Evolutionary conservation across 2,113 vertebrate genomes (phyloP), one percentile per base, ranked within the genome.

Genomic region (Chloropsis hardwickii): DNA sequence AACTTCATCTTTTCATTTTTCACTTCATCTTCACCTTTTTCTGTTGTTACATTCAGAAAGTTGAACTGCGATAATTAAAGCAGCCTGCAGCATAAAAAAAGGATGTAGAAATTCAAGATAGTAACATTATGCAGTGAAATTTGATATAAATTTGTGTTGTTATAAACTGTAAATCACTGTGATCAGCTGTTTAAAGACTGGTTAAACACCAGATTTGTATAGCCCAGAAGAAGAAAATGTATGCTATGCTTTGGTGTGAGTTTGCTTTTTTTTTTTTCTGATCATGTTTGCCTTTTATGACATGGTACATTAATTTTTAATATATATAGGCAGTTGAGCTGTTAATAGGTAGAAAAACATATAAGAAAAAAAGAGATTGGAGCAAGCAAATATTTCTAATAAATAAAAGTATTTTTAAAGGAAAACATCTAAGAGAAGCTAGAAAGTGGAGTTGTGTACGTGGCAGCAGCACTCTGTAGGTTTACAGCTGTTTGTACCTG

Each of bases 41-140:
- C 86, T 86, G 3, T 60, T 94, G 54, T 94, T 71, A 29, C 40
- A 86, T 95, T 97, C 67, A 92, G 96, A 97, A 74, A 94, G 51
- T 69, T 81, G 65, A 81, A 77, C 65, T 40, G 14, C 48, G 74
- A 35, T 86, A 90, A 93, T 91, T 89, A 88, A 92, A 94, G 50
- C 71, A 89, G 48, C n/a, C 56, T 89, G 57, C 35, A 78, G 65
- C 64, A 29, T 80, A 82, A 95, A 90, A 81, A 48, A 40, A 90
- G 81, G 79, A 86, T 86, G 81, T 74, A 88, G 74, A 88, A 95
- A 93, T 88, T 76, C 40, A 88, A 90, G 73, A 56, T 40, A 71
- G 57, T 89, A 23, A 53, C 61, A 74, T 92, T 93, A 94, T 91
- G 78, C 61, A 84, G 61, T 57, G 47, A 95, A 93, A 92, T 92